phyloP scores from a whole-genome alignment of 2,888 invertebrate genomes.

The Trachelus stipa region DNA sequence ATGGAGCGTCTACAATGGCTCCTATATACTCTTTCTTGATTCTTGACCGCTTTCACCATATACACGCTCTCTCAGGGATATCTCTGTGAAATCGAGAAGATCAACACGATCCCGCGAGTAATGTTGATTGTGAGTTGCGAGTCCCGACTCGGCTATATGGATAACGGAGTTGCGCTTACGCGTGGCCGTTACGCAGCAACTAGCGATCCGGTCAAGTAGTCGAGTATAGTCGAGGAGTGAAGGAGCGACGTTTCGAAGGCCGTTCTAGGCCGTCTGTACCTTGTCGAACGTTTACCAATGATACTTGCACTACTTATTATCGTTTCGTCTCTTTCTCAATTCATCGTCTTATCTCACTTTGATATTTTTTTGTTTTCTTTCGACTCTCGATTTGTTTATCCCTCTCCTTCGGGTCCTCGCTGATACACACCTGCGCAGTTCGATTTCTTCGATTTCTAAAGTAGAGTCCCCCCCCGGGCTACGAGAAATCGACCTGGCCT shows the following conservation, averaged over 20 bases:
- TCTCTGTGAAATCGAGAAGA: too few relatives aligned
- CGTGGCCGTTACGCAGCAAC: too few relatives aligned
- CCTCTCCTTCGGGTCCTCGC: background rate
- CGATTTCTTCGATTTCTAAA: constrained; percentile 3
- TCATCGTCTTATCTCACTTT: constrained; percentile 12
- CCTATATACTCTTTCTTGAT: too few relatives aligned
- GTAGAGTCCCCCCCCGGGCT: background rate
- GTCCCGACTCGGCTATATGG: too few relatives aligned
- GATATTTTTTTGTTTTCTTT: constrained; percentile 5
- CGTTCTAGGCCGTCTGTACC: constrained; percentile 52
- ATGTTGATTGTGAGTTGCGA: too few relatives aligned
- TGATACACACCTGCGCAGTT: background rate
- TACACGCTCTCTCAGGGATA: too few relatives aligned
- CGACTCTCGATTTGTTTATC: background rate
- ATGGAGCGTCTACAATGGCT: too few relatives aligned
- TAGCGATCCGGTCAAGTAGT: too few relatives aligned
- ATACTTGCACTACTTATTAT: constrained; percentile 34
- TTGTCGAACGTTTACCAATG: constrained; percentile 35
- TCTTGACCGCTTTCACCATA: too few relatives aligned
- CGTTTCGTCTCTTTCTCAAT: constrained; percentile 29
- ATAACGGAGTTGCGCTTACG: too few relatives aligned
- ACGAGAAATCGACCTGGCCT: background rate
- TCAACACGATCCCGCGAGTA: too few relatives aligned
- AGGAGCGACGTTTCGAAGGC: constrained; percentile 41
- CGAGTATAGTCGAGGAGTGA: constrained; percentile 18